Base-by-base conservation (phyloP, 1,140 invertebrate genomes). In the Heliconius hewitsoni region DNA sequence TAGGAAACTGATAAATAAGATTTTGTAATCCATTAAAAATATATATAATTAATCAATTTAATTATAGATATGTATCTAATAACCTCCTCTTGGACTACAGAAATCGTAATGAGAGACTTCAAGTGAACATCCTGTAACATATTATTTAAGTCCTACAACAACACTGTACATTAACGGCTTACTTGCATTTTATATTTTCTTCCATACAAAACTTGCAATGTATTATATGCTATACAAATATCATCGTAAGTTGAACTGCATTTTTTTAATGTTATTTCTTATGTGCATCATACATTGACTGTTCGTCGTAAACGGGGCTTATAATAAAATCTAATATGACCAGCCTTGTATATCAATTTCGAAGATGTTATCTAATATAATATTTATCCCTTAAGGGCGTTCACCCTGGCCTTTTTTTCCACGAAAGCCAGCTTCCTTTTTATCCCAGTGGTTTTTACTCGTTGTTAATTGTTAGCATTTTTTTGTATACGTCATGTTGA, bases 401-500 rank as follows among this genome's bases (percentile, higher is more conserved):
- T 92, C 82, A 93, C 91, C 91, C 90, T 81, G 81, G 77, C 75
- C 83, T 85, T 89, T 52, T 92, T 89, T 89, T 84, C 81, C 85
- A 70, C 82, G 86, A 89, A 90, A 86, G 76, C 80, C 85, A 82
- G 82, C 85, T 86, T 91, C 87, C 87, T 91, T 91, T 90, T 83
- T 81, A 77, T 77, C 75, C 79, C 79, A 86, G 82, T 74, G 73
- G 78, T 89, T 90, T 89, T 91, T 90, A 87, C 87, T 84, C 85
- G 84, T 84, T 85, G 89, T 89, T 90, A 91, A 91, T 91, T 90
- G 87, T 87, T 78, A 85, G 42, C 84, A 85, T 85, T 87, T 87
- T 89, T 81, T 86, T 90, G 88, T 81, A 66, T 75, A 78, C 81
- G 81, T 79, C 73, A 79, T 76, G 78, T 80, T 80, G 78, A 82